Base-by-base conservation (phyloP, 2,113 vertebrate genomes). In the Microcebus griseorufus region DNA sequence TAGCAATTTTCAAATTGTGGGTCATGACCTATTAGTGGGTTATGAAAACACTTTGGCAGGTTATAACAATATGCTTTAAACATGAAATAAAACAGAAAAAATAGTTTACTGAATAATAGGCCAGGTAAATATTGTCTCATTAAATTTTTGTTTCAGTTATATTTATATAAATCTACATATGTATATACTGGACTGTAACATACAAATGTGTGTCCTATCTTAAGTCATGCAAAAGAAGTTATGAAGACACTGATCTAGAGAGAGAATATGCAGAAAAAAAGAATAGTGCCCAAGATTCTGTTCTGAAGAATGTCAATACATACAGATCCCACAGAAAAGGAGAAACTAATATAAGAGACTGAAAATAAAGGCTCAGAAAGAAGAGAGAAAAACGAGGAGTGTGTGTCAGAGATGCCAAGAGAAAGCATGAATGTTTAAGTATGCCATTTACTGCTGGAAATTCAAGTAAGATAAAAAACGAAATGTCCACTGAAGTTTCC, bases 11-110 rank as follows among this genome's bases (percentile, higher is more conserved):
- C 29, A 85, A 85, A 81, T 60, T 81, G 53, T 53, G 25, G 55
- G 42, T 79, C 53, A 90, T 9, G 34, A 32, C 45, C 51, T 70
- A 51, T 39, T 42, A 80, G 22, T 72, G 10, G 48, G 7, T 65
- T 80, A 23, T 67, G 14, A 88, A 88, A 92, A 88, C 18, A 92
- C 70, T 32, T 76, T 78, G 45, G 51, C 12, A 88, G 45, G 2
- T 92, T 79, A 75, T 80, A 20, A 90, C 32, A 80, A 94, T 70
- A 75, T 89, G 37, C 12, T 89, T 92, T 51, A 85, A 86, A 89
- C 10, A 75, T 37, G 29, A 90, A n/a, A 80, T 58, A 55, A 62
- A 84, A 88, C 12, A 62, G 48, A 39, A 70, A 86, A 64, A n/a
- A 80, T 12, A 51, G 32, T 82, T 81, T 25, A 53, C n/a, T 72